Percentiles rank a stretch among this genome's conserved stretches.
These are phyloP conservation scores for Thamnophis sirtalis DNA, from an alignment of 2,113 vertebrate species.

Conservation along the genomic window DNA sequence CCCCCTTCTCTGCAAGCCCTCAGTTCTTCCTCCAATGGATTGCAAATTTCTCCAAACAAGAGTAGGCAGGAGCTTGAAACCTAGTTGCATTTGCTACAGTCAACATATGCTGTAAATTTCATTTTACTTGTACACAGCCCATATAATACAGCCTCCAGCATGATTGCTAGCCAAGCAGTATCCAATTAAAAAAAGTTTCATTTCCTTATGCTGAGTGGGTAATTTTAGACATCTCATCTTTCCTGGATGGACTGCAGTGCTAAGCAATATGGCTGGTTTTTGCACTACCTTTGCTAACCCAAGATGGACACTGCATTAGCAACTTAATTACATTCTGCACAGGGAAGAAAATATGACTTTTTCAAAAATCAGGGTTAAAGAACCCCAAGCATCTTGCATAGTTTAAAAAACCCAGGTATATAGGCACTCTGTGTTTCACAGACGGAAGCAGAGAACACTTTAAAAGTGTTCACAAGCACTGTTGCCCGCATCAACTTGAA, in stretches of 20 bases:
- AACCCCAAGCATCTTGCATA: background rate
- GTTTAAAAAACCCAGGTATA: background rate
- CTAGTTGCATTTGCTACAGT: conserved; percentile 3
- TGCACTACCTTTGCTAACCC: background rate
- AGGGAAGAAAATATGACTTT: background rate
- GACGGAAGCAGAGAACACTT: background rate
- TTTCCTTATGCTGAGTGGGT: conserved; percentile 29
- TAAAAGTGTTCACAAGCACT: background rate
- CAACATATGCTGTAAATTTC: conserved; percentile 19
- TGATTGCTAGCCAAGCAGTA: conserved; percentile 11
- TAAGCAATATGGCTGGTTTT: conserved; percentile 2
- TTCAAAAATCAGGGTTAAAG: background rate
- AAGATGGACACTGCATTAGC: background rate
- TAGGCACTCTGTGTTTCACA: background rate
- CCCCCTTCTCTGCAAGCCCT: too few relatives aligned
- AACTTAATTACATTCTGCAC: background rate
- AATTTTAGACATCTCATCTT: conserved; percentile 22
- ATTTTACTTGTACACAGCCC: conserved; percentile 4
- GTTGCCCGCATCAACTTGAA: background rate
- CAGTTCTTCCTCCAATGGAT: background rate
- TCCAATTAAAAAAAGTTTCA: conserved; percentile 25
- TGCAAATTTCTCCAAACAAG: background rate
- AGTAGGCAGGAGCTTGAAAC: background rate
- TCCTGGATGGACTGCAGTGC: conserved; percentile 8
- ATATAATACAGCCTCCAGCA: conserved; percentile 18